Percentiles rank a stretch among this genome's conserved stretches.
These are phyloP conservation scores for Raja brachyura DNA, from an alignment of 2,113 vertebrate species.

Conservation along the genomic window DNA sequence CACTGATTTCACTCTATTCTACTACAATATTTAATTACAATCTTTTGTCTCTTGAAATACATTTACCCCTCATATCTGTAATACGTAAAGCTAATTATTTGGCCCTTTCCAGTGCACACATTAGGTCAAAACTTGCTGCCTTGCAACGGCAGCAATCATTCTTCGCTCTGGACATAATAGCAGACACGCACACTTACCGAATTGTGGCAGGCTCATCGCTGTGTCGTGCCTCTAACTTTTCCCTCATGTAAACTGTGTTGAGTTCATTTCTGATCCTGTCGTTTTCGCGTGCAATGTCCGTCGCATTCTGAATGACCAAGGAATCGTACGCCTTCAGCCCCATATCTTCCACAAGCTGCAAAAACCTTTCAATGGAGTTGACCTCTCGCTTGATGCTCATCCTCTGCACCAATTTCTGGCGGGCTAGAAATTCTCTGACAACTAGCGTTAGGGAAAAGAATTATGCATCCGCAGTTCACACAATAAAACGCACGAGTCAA, in stretches of 20 bases:
- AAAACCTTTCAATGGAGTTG: slow-evolving; percentile 67
- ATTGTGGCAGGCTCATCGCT: slow-evolving; percentile 63
- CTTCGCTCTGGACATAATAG: not conserved
- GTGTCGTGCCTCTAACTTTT: slow-evolving; percentile 63
- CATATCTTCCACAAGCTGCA: slow-evolving; percentile 78
- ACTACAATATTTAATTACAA: slow-evolving; percentile 62
- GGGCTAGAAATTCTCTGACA: slow-evolving; percentile 79
- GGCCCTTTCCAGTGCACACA: slow-evolving; percentile 49
- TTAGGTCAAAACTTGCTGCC: not conserved
- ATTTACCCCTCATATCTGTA: slow-evolving; percentile 51
- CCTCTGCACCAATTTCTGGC: slow-evolving; percentile 60
- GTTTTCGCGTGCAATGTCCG: slow-evolving; percentile 80
- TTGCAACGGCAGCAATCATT: not conserved
- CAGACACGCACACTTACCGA: slow-evolving; percentile 57
- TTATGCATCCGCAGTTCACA: not conserved
- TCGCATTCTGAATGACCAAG: slow-evolving; percentile 86
- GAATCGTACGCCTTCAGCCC: slow-evolving; percentile 75
- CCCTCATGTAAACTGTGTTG: slow-evolving; percentile 58
- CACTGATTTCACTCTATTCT: slow-evolving; percentile 54
- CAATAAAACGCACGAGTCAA: slow-evolving; percentile 39
- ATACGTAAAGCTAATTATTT: slow-evolving; percentile 57
- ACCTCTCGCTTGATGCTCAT: slow-evolving; percentile 63
- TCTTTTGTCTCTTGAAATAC: slow-evolving; percentile 51
- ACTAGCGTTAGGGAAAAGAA: slow-evolving; percentile 57
- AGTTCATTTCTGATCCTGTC: slow-evolving; percentile 70